A percentile compares a stretch with the other conserved stretches of the same genome.
Conservation (phyloP, 1,140 invertebrate genomes). For the Drosophila melanogaster region DNA sequence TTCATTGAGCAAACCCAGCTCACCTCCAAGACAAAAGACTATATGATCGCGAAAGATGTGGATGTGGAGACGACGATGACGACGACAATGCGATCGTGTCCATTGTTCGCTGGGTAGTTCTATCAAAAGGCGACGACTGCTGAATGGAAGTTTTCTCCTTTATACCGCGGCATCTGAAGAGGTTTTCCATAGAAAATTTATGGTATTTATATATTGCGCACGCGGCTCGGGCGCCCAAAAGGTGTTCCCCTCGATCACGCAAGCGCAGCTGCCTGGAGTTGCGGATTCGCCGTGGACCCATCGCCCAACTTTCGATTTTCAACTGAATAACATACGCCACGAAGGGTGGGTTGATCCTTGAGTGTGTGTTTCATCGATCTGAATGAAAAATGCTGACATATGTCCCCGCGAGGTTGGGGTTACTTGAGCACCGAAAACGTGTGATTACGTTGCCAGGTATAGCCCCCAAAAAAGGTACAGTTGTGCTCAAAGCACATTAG, state of each 20-base stretch:
- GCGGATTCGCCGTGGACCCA: constrained; percentile 52
- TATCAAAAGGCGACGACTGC: constrained; percentile 47
- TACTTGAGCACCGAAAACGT: constrained; percentile 7
- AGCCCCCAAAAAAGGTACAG: constrained; percentile 13
- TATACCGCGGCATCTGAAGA: constrained; percentile 53
- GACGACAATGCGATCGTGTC: constrained; percentile 48
- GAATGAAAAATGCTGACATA: constrained; percentile 52
- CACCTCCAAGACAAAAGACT: constrained; percentile 41
- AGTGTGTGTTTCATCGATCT: constrained; percentile 38
- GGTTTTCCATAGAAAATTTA: constrained; percentile 72
- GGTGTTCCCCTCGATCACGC: constrained; percentile 44
- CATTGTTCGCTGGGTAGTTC: constrained; percentile 50
- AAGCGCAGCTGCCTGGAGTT: constrained; percentile 65
- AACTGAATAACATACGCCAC: constrained; percentile 18
- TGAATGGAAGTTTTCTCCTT: constrained; percentile 71
- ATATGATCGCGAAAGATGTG: constrained; percentile 68
- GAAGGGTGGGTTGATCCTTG: constrained; percentile 47
- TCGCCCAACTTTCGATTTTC: not conserved
- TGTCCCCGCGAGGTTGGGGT: constrained; percentile 31
- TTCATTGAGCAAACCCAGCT: constrained; percentile 67
- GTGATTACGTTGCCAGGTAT: constrained; percentile 1
- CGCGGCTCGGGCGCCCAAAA: constrained; percentile 55
- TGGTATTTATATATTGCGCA: constrained; percentile 65
- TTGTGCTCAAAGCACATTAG: not conserved
- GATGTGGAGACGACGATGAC: constrained; percentile 40